A percentile compares a stretch with the other conserved stretches of the same genome.
Conservation (phyloP, 2,888 invertebrate species). For the Erebia aethiops region DNA sequence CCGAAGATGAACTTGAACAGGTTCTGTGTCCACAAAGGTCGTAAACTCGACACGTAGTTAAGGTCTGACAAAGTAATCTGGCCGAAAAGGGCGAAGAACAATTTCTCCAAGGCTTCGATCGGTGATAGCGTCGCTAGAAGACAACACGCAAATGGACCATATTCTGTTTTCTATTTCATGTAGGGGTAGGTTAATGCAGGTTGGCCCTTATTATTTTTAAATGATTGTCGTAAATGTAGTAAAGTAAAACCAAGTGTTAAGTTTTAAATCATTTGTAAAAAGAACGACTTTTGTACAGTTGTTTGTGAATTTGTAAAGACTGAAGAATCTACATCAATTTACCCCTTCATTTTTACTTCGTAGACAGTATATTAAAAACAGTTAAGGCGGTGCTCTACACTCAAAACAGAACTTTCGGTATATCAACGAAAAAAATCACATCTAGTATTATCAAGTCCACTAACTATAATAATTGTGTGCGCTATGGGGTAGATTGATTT, state of each 20-base stretch:
- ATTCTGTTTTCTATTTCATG: slow-evolving; percentile 56
- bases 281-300: slow-evolving; percentile 19
- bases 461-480: slow-evolving; percentile 55
- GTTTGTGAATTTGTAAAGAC: slow-evolving; percentile 21
- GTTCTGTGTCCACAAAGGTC: slow-evolving; percentile 92
- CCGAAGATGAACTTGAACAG: slow-evolving; percentile 97
- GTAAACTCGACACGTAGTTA: slow-evolving; percentile 86
- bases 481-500: slow-evolving; percentile 69
- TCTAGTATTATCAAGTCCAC: slow-evolving; percentile 54
- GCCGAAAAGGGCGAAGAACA: slow-evolving; percentile 99
- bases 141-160: slow-evolving; percentile 77
- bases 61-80: slow-evolving; percentile 94
- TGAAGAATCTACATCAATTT: slow-evolving; percentile 56
- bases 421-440: slow-evolving; percentile 41
- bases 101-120: slow-evolving; percentile 96
- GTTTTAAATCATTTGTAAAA: no score
- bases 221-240: neutral
- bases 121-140: slow-evolving; percentile 92
- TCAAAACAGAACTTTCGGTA: slow-evolving; percentile 33
- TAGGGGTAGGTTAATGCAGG: slow-evolving; percentile 67
- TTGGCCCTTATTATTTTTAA: neutral
- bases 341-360: slow-evolving; percentile 48
- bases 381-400: slow-evolving; percentile 36
- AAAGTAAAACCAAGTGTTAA: no score
- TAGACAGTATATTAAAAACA: slow-evolving; percentile 33